Conservation (phyloP, 2,888 invertebrate species). For the Gandaritis pyraliata region DNA sequence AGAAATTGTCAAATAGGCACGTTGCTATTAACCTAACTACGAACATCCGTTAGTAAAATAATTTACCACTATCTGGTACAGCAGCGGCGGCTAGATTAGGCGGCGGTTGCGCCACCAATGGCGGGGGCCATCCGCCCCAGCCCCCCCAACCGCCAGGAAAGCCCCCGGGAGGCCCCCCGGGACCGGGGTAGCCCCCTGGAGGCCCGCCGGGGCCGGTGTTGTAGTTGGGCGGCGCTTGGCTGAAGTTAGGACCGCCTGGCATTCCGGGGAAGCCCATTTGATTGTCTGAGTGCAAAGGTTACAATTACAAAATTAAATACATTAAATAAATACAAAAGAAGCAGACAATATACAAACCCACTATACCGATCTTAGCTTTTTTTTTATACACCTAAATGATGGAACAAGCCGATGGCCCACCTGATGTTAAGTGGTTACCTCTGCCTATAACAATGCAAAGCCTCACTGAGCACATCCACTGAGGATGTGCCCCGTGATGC, state of each 20-base stretch:
- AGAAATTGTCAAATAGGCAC: too few relatives aligned
- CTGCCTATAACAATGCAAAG: too few relatives aligned
- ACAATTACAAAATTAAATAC: too few relatives aligned
- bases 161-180: constrained; percentile 32
- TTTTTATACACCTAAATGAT: too few relatives aligned
- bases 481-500: too few relatives aligned
- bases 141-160: constrained; percentile 42
- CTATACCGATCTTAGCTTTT: too few relatives aligned
- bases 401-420: too few relatives aligned
- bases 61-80: constrained; percentile 57
- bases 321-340: too few relatives aligned
- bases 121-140: constrained; percentile 71
- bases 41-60: neutral
- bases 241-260: constrained; percentile 30
- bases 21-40: too few relatives aligned
- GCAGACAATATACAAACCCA: too few relatives aligned
- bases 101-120: constrained; percentile 65
- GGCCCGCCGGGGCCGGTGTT: constrained; percentile 16
- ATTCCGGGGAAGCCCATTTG: constrained; percentile 36
- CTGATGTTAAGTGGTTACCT: too few relatives aligned
- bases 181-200: constrained; percentile 11
- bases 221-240: constrained; percentile 28
- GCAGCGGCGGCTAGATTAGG: constrained; percentile 49
- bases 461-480: too few relatives aligned
- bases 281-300: constrained; percentile 10